phyloP scores from a whole-genome alignment of 2,888 invertebrate genomes.

The Zygothrica quintamaculata region DNA sequence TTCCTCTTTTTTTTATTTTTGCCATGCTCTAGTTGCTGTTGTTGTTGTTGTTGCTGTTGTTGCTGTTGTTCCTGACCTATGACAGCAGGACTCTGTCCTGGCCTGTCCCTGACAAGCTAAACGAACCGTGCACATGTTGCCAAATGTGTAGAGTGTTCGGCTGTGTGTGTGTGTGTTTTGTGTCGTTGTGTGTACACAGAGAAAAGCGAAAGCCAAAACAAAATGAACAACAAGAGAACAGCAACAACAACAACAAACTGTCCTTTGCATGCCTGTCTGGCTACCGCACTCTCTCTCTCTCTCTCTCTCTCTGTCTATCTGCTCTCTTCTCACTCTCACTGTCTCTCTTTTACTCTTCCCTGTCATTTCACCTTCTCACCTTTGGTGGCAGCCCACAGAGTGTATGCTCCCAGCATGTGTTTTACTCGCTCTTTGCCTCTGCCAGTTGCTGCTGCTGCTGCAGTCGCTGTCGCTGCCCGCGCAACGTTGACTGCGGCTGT shows the following conservation, averaged over 20 bases:
- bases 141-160: conserved; percentile 52
- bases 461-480: conserved; percentile 27
- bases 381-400: conserved; percentile 37
- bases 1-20: conserved; percentile 44
- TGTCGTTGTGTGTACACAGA: conserved; percentile 36
- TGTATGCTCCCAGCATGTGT: conserved; percentile 64
- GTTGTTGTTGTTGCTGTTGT: conserved; percentile 12
- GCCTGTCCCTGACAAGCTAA: conserved; percentile 35
- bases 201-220: conserved; percentile 63
- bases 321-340: not conserved
- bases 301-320: conserved; percentile 25
- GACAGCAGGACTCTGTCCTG: conserved; percentile 37
- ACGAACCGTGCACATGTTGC: conserved; percentile 63
- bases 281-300: conserved; percentile 3
- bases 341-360: not conserved
- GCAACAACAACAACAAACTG: conserved; percentile 18
- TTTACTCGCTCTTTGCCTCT: conserved; percentile 47
- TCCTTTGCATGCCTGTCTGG: conserved; percentile 28
- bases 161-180: conserved; percentile 6
- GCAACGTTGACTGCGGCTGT: conserved; percentile 58
- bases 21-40: not conserved
- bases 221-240: conserved; percentile 52
- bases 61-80: conserved; percentile 66
- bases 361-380: conserved; percentile 45
- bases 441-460: conserved; percentile 31